Conservation (phyloP, 1,140 invertebrate species). For the Drosophila sucinea region DNA sequence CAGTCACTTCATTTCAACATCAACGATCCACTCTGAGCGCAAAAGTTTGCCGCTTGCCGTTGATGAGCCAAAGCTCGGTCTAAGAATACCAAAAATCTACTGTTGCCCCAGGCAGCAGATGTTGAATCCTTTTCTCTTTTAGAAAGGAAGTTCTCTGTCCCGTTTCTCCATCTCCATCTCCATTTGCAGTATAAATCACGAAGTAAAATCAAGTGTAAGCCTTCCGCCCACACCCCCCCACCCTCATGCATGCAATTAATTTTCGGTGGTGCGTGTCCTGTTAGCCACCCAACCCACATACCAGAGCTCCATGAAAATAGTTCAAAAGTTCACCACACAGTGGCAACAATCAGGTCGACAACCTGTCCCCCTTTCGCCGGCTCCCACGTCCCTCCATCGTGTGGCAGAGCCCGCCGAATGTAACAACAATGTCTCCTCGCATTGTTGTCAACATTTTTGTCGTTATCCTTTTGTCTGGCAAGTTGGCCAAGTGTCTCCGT, state of each 20-base stretch:
- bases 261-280: constrained; percentile 40
- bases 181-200: constrained; percentile 33
- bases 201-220: constrained; percentile 25
- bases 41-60: constrained; percentile 44
- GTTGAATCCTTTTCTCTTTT: constrained; percentile 4
- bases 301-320: constrained; percentile 55
- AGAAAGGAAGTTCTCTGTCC: neutral
- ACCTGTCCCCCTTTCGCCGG: constrained; percentile 24
- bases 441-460: constrained; percentile 77
- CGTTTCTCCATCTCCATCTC: constrained; percentile 5
- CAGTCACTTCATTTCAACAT: constrained; percentile 37
- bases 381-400: constrained; percentile 13
- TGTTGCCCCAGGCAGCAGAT: constrained; percentile 40
- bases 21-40: constrained; percentile 14
- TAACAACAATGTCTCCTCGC: constrained; percentile 37
- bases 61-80: constrained; percentile 23
- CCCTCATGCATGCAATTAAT: constrained; percentile 65
- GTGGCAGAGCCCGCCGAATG: constrained; percentile 23
- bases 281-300: constrained; percentile 28
- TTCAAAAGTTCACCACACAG: constrained; percentile 65
- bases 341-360: constrained; percentile 62
- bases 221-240: too few relatives aligned
- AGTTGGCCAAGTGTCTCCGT: constrained; percentile 34
- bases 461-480: constrained; percentile 57
- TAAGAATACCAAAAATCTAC: neutral